A percentile compares a stretch with the other conserved stretches of the same genome.
Conservation (phyloP, 2,888 invertebrate species). For the Nephrotoma flavescens region DNA sequence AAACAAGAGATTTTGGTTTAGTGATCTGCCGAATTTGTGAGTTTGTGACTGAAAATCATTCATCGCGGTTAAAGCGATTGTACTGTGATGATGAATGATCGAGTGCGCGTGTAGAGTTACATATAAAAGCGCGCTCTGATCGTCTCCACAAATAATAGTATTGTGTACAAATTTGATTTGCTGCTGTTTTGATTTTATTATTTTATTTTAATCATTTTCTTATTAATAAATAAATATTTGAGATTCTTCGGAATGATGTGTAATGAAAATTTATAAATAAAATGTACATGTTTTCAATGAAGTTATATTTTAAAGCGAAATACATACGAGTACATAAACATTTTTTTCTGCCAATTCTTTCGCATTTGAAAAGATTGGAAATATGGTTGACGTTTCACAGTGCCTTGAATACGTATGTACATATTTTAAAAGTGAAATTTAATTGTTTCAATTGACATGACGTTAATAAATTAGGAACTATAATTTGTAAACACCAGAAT, state of each 20-base stretch:
- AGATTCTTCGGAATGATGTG: not conserved
- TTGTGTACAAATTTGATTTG: not conserved
- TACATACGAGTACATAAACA: not conserved
- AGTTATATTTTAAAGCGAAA: not conserved
- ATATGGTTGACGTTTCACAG: not conserved
- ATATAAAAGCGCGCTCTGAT: not conserved
- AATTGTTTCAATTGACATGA: not conserved
- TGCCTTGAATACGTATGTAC: not conserved
- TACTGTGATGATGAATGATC: not conserved
- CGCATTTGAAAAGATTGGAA: not conserved
- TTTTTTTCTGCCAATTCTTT: not conserved
- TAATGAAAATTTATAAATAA: not conserved
- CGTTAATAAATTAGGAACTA: too few species aligned
- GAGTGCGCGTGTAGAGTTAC: not conserved
- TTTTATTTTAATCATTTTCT: not conserved
- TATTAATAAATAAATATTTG: not conserved
- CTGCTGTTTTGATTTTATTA: not conserved
- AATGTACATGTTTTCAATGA: not conserved
- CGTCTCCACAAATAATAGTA: not conserved
- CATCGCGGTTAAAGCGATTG: not conserved
- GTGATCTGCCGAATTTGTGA: not conserved
- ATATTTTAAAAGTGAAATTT: not conserved
- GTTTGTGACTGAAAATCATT: not conserved
- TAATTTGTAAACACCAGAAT: not conserved
- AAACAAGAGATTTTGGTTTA: not conserved